Evolutionary conservation across 2,797 vertebrate species (phyloP).

Genomic region (Karalla daura): DNA sequence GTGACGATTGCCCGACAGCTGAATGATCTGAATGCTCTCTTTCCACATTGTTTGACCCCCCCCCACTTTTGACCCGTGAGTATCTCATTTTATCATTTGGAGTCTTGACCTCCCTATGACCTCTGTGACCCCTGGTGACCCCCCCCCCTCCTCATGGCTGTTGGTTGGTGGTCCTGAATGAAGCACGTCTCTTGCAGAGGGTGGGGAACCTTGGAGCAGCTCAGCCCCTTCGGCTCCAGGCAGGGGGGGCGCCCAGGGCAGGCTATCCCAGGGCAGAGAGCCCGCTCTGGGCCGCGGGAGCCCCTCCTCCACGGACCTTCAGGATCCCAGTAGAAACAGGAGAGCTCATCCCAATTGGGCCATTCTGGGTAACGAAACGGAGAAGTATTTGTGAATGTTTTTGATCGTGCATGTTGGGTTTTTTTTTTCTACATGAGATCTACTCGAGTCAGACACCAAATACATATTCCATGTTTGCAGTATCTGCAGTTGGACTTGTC

Average conservation of each 20-base stretch:
- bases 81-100: slow-evolving; percentile 26
- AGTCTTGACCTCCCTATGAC: slow-evolving; percentile 57
- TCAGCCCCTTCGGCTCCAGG: slow-evolving; percentile 65
- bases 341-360: slow-evolving; percentile 85
- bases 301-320: slow-evolving; percentile 71
- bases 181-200: slow-evolving; percentile 83
- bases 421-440: no score
- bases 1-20: slow-evolving; percentile 16
- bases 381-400: slow-evolving; percentile 30
- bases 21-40: slow-evolving; percentile 53
- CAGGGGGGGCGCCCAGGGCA: slow-evolving; percentile 65
- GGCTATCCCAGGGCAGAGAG: slow-evolving; percentile 57
- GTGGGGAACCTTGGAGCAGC: slow-evolving; percentile 77
- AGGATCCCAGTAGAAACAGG: slow-evolving; percentile 85
- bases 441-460: neutral
- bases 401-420: slow-evolving; percentile 36
- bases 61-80: slow-evolving; percentile 50
- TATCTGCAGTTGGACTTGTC: neutral
- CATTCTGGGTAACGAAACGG: slow-evolving; percentile 80
- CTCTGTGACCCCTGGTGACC: slow-evolving; percentile 56
- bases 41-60: slow-evolving; percentile 40
- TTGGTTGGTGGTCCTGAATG: slow-evolving; percentile 72
- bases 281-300: slow-evolving; percentile 56
- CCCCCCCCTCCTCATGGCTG: slow-evolving; percentile 41
- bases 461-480: neutral